Percentiles rank a stretch among this genome's conserved stretches.
Conservation (phyloP, 2,113 vertebrate genomes). For the Martes martes region DNA sequence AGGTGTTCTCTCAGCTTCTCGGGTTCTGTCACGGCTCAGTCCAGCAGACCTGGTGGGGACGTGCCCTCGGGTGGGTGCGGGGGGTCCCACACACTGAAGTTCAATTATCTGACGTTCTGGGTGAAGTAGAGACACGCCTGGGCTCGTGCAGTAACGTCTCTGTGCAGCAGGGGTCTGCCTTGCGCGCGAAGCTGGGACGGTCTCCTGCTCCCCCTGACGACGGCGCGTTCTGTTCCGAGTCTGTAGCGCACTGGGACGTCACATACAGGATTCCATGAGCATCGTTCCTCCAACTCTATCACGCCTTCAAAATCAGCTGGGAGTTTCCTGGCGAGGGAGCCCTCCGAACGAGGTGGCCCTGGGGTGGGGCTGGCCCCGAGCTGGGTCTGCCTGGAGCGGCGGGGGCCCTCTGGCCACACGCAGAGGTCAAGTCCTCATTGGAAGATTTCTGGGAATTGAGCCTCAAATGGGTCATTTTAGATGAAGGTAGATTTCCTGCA, state of each 20-base stretch:
- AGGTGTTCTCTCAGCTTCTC: accelerated
- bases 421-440: accelerated
- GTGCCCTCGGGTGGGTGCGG: background rate
- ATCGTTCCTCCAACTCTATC: accelerated
- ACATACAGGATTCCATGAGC: accelerated
- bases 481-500: accelerated
- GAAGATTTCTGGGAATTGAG: background rate
- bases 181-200: background rate
- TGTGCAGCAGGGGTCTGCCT: constrained; percentile 68
- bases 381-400: accelerated
- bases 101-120: accelerated
- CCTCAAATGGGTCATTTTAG: accelerated
- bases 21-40: accelerated
- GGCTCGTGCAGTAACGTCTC: constrained; percentile 6
- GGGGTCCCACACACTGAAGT: accelerated
- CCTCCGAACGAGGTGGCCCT: accelerated
- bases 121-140: accelerated
- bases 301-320: background rate
- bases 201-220: accelerated
- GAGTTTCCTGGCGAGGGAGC: too few relatives aligned
- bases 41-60: accelerated
- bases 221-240: background rate
- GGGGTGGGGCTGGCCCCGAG: accelerated
- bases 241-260: accelerated
- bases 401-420: accelerated